Conservation (phyloP, 2,797 vertebrate genomes). For the Antrozous pallidus region DNA sequence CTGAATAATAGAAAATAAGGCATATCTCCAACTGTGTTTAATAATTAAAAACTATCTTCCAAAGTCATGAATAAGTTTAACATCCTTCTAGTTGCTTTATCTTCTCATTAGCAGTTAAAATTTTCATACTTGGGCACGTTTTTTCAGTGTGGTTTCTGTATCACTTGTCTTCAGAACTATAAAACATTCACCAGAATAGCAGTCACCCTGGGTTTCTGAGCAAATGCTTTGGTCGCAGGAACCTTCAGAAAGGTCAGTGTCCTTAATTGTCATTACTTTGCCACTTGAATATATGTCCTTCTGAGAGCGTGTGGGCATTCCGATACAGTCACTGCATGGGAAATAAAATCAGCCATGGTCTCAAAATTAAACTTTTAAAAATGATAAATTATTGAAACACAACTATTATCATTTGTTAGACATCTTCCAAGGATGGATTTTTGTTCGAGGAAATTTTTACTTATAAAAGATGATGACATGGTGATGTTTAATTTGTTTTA, state of each 20-base stretch:
- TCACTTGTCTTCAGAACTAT: not conserved
- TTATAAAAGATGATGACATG: not conserved
- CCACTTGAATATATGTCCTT: not conserved
- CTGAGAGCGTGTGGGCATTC: not conserved
- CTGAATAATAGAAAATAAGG: conserved; percentile 9
- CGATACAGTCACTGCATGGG: not conserved
- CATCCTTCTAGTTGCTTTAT: not conserved
- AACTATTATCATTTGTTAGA: not conserved
- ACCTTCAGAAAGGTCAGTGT: not conserved
- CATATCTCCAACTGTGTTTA: not conserved
- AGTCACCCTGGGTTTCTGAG: not conserved
- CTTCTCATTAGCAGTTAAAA: not conserved
- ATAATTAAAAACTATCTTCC: conserved; percentile 20
- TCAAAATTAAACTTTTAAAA: not conserved
- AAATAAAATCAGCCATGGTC: not conserved
- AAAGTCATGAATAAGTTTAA: not conserved
- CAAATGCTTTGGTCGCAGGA: not conserved
- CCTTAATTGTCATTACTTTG: not conserved
- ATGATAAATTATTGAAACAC: not conserved
- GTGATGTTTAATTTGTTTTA: not conserved
- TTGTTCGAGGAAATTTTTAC: not conserved
- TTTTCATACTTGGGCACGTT: not conserved
- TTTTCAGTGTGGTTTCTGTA: not conserved
- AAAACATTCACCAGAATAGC: not conserved
- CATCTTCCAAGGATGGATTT: not conserved